These are phyloP conservation scores for Bothrops jararaca DNA, from an alignment of 2,113 vertebrate species.

Conservation along the genomic window DNA sequence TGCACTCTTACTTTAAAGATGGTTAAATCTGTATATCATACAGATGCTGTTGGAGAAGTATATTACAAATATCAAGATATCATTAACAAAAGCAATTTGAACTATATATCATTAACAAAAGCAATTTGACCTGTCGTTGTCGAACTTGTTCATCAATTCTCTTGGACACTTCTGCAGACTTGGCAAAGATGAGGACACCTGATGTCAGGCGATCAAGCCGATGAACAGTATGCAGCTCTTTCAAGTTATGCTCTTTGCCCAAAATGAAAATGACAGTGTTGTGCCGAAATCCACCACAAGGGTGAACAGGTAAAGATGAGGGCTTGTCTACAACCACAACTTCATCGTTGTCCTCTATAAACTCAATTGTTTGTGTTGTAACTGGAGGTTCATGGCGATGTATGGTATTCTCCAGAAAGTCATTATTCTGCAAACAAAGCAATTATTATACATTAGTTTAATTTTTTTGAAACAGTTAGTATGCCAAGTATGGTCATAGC, in stretches of 20 bases:
- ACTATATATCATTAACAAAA: constrained; percentile 66
- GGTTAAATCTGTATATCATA: not conserved
- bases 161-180: constrained; percentile 82
- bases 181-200: constrained; percentile 92
- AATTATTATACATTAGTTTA: not conserved
- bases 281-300: constrained; percentile 92
- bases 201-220: constrained; percentile 93
- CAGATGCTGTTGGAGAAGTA: not conserved
- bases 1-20: not conserved
- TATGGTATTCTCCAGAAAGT: constrained; percentile 87
- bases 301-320: constrained; percentile 92
- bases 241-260: constrained; percentile 87
- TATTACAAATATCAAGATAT: not conserved
- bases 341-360: constrained; percentile 83
- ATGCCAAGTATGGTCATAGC: not conserved
- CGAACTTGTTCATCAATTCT: constrained; percentile 91
- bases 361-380: constrained; percentile 73
- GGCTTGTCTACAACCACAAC: constrained; percentile 94
- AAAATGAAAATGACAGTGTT: constrained; percentile 97
- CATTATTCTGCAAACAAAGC: constrained; percentile 81
- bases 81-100: constrained; percentile 53
- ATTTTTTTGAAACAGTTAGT: not conserved
- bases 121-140: constrained; percentile 83
- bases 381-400: constrained; percentile 97
- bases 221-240: constrained; percentile 88